Evolutionary conservation across 2,888 invertebrate genomes (phyloP).

Genomic region (Alentia gelatinosa): DNA sequence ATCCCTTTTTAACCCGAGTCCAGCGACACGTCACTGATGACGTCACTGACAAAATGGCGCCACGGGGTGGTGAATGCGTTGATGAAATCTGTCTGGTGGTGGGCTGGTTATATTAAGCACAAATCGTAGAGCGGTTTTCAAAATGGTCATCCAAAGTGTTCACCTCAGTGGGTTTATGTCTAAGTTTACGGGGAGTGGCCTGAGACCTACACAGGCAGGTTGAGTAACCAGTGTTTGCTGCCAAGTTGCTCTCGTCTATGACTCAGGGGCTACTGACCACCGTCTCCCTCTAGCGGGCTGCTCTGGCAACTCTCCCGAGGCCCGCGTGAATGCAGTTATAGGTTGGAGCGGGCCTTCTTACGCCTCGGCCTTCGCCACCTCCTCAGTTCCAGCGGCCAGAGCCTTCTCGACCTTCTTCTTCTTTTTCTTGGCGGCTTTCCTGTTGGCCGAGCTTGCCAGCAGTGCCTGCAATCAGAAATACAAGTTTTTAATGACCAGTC

Average conservation of each 20-base stretch:
- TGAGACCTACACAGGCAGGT: background rate
- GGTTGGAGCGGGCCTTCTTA: background rate
- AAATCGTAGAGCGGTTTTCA: background rate
- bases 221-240: background rate
- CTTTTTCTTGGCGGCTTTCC: constrained; percentile 93
- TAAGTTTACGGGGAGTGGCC: background rate
- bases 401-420: constrained; percentile 89
- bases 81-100: background rate
- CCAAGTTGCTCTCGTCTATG: background rate
- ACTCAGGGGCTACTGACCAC: background rate
- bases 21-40: background rate
- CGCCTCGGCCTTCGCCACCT: constrained; percentile 10
- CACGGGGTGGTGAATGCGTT: background rate
- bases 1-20: background rate
- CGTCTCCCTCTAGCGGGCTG: background rate
- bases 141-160: background rate
- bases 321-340: background rate
- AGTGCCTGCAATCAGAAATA: constrained; percentile 83
- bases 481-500: background rate
- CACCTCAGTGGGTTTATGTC: background rate
- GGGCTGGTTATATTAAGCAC: background rate
- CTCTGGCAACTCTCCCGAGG: background rate
- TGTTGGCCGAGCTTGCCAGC: constrained; percentile 87
- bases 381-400: constrained; percentile 33
- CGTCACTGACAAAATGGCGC: background rate